These are phyloP conservation scores for Amblyjoppa proteus DNA, from an alignment of 2,888 invertebrate species.

Conservation along the genomic window DNA sequence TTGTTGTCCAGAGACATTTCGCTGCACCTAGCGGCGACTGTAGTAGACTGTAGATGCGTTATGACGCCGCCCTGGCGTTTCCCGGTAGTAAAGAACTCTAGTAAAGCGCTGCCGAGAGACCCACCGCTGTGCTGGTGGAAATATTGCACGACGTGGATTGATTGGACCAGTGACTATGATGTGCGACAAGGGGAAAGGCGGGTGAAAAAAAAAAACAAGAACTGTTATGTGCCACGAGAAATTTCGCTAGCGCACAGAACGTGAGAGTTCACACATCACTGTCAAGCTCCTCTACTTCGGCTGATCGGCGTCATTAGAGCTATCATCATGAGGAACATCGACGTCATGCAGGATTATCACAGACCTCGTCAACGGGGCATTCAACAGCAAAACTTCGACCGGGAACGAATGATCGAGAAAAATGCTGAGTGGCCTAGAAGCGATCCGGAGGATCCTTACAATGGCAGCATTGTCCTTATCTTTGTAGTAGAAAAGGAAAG, in stretches of 20 bases:
- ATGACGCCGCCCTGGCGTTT: slow-evolving; percentile 17
- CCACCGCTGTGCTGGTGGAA: slow-evolving; percentile 16
- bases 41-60: not conserved
- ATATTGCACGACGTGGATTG: slow-evolving; percentile 35
- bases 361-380: not conserved
- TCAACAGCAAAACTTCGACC: not conserved
- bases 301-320: slow-evolving; percentile 34
- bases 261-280: slow-evolving; percentile 47
- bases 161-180: slow-evolving; percentile 38
- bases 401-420: slow-evolving; percentile 42
- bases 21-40: slow-evolving; percentile 4
- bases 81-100: slow-evolving; percentile 10
- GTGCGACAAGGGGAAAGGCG: not conserved
- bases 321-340: slow-evolving; percentile 29
- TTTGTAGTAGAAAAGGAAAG: not conserved
- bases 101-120: slow-evolving; percentile 9
- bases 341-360: slow-evolving; percentile 29
- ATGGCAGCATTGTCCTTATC: slow-evolving; percentile 9
- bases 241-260: slow-evolving; percentile 19
- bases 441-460: slow-evolving; percentile 1
- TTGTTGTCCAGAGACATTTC: slow-evolving; percentile 25
- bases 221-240: slow-evolving; percentile 3
- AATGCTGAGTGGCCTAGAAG: slow-evolving; percentile 33
- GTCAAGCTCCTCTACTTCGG: slow-evolving; percentile 32
- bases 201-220: slow-evolving; percentile 13